A percentile compares a stretch with the other conserved stretches of the same genome.
phyloP scores from a whole-genome alignment of 2,113 vertebrate species.

The Oplegnathus fasciatus region DNA sequence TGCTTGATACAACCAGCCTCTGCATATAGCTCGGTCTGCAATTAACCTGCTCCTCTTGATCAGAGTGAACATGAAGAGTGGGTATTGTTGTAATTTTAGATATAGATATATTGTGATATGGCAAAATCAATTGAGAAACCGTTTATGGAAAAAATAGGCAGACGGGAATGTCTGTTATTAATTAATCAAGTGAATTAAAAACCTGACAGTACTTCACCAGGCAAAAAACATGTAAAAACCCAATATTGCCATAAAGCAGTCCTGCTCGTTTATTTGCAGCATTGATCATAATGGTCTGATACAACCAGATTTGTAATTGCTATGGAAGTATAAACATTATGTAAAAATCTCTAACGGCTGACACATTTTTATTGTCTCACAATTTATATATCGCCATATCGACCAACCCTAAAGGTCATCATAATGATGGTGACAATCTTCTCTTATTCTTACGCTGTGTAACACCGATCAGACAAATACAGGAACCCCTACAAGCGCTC shows the following conservation, averaged over 20 bases:
- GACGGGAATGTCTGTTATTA: neutral
- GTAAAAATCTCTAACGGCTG: neutral
- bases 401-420: too few relatives aligned
- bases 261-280: neutral
- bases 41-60: neutral
- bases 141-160: too few relatives aligned
- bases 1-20: neutral
- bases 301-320: too few relatives aligned
- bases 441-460: neutral
- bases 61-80: neutral
- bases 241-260: neutral
- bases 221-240: neutral
- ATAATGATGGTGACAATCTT: neutral
- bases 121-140: neutral
- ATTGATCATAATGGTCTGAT: too few relatives aligned
- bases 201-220: neutral
- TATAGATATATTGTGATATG: neutral
- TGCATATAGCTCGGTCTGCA: neutral
- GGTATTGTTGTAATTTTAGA: neutral
- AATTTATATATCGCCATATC: neutral
- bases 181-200: neutral
- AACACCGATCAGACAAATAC: neutral
- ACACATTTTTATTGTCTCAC: neutral
- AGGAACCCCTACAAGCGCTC: neutral
- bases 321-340: too few relatives aligned